Evolutionary conservation across 2,797 vertebrate genomes (phyloP), one percentile per base, ranked within the genome.

Genomic region (Gila robusta): DNA sequence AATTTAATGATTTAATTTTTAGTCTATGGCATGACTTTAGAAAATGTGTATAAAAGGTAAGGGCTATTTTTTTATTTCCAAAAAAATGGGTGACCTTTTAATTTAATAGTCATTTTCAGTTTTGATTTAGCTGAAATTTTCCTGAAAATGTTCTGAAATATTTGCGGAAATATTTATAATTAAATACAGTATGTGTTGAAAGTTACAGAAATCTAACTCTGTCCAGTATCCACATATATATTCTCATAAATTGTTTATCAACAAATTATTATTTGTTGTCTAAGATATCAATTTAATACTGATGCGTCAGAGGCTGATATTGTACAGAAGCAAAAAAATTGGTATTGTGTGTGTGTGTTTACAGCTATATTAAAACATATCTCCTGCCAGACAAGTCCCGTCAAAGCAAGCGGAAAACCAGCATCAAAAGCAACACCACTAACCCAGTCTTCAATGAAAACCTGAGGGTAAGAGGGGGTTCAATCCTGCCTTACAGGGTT

Each of bases 341-440:
- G 14, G 10, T 44, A 19, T 41, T 79, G 76, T 89, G 79, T 88
- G 23, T 88, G 78, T 89, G 80, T 88, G 26, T 41, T 88, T 91
- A 49, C 93, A 99, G 98, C 1, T 99, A 99, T 41, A 97, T 99
- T 89, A 99, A 99, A 95, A 94, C 96, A 0, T 99, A 99, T 92
- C 97, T 99, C 64, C 95, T 99, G 88, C 98, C 98, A 11, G 98
- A 99, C 86, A 98, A 92, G 35, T 98, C 98, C 32, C 96, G 97
- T 66, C 98, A 98, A 92, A 98, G 96, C 90, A 99, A 99, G 91
- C 96, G 98, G 90, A 99, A 99, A 95, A 99, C 98, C 81, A 97
- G 97, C 94, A 96, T 99, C 91, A 98, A 97, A 93, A 94, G 93
- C 89, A 98, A 97, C 94, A 96, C 93, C 92, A 97, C 94, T 73